Conservation (phyloP, 2,888 invertebrate species). For the Noctua comes region DNA sequence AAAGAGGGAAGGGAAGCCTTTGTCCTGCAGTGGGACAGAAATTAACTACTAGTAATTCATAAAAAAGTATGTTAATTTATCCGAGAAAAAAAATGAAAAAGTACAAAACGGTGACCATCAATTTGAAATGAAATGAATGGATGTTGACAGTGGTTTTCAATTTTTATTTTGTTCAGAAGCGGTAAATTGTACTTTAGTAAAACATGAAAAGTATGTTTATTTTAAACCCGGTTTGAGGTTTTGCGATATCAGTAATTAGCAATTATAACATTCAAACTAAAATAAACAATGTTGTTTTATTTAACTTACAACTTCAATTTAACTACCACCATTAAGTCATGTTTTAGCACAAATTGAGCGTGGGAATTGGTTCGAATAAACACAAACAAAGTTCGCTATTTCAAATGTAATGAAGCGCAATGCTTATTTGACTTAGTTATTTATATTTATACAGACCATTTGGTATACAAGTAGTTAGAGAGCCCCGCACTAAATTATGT, state of each 20-base stretch:
- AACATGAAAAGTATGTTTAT: not conserved
- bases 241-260: not conserved
- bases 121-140: not conserved
- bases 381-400: constrained; percentile 52
- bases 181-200: not conserved
- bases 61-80: too few relatives aligned
- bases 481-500: constrained; percentile 23
- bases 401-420: constrained; percentile 49
- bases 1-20: too few relatives aligned
- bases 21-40: too few relatives aligned
- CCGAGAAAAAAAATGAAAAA: not conserved
- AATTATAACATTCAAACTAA: not conserved
- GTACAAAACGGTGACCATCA: not conserved
- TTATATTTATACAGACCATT: constrained; percentile 54
- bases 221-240: not conserved
- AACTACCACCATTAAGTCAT: constrained; percentile 24
- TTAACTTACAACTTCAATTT: constrained; percentile 20
- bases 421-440: constrained; percentile 48
- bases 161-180: not conserved
- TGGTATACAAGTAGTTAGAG: constrained; percentile 36
- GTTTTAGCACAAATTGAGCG: constrained; percentile 44
- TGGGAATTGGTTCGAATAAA: constrained; percentile 50
- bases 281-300: not conserved
- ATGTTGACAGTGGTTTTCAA: not conserved
- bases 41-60: too few relatives aligned